Base-by-base conservation (phyloP, 2,888 invertebrate genomes). In the Criorhina ranunculi region DNA sequence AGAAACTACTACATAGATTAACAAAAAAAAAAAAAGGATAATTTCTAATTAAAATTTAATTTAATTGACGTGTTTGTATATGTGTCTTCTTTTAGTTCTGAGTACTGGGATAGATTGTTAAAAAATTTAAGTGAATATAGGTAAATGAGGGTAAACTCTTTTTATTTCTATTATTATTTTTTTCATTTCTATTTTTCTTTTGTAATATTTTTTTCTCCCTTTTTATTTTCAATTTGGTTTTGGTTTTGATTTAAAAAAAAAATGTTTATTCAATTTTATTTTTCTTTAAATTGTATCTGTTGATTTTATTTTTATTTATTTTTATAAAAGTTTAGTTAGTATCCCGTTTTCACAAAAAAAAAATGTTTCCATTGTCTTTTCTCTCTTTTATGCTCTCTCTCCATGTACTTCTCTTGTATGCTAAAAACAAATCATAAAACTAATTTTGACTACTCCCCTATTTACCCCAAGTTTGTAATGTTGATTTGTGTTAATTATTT, bases 71-170 rank as follows among this genome's bases (percentile, higher is more conserved):
- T 83, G 80, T 81, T 86, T 86, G 86, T 88, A 86, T 87, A 89
- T 90, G 82, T 87, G 83, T 87, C 86, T 88, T 90, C 90, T 91
- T 91, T 90, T 91, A 92, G 92, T 92, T 91, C 91, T 89, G 92
- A 92, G 89, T 92, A 92, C 91, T 92, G 92, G 92, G 92, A 92
- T 91, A 92, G 91, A 91, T 91, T 92, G 91, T 91, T 92, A 91
- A 92, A 91, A 90, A 92, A 90, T 91, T 91, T 92, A 90, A 90
- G 90, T 90, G 91, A 92, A 91, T 91, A 91, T 92, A 92, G 91
- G 92, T 91, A 92, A 91, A 90, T 88, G 87, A 66, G 78, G 80
- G 83, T 64, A 85, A 87, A 42, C 75, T 81, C 69, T 55, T 62
- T 35, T 44, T 15, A 49, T 78, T 78, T 44, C n/a, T 31, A 37